A percentile compares a stretch with the other conserved stretches of the same genome.
Evolutionary conservation across 2,888 invertebrate genomes (phyloP).

Genomic region (Tenthredo amoena): DNA sequence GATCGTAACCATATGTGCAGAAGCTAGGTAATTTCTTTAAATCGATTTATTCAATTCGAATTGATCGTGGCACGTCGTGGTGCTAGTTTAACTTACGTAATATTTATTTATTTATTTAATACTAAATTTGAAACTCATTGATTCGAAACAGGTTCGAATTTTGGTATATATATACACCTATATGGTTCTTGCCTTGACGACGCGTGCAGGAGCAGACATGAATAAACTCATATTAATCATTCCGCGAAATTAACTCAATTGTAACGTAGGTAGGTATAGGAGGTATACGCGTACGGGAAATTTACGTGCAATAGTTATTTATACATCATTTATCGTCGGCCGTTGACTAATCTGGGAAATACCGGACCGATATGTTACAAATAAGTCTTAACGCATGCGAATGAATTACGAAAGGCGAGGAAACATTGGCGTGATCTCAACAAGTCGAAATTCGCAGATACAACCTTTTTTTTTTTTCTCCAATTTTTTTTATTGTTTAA

Average conservation of each 20-base stretch:
- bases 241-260: background rate
- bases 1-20: background rate
- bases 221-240: background rate
- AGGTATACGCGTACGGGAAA: background rate
- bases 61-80: background rate
- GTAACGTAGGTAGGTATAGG: background rate
- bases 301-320: no score
- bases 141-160: background rate
- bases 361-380: background rate
- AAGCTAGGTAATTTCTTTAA: background rate
- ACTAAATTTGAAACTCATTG: background rate
- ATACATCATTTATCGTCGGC: background rate
- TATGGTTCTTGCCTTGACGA: background rate
- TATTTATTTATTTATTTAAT: background rate
- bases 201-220: background rate
- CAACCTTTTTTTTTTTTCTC: background rate
- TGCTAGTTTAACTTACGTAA: background rate
- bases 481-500: no score
- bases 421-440: background rate
- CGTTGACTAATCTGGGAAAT: background rate
- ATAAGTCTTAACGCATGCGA: background rate
- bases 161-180: background rate
- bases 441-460: background rate
- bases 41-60: slow-evolving; percentile 23
- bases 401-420: background rate